Percentiles rank a stretch among this genome's conserved stretches.
phyloP scores from a whole-genome alignment of 53 echinoderm and acorn worm genomes.

The Holothuria scabra region DNA sequence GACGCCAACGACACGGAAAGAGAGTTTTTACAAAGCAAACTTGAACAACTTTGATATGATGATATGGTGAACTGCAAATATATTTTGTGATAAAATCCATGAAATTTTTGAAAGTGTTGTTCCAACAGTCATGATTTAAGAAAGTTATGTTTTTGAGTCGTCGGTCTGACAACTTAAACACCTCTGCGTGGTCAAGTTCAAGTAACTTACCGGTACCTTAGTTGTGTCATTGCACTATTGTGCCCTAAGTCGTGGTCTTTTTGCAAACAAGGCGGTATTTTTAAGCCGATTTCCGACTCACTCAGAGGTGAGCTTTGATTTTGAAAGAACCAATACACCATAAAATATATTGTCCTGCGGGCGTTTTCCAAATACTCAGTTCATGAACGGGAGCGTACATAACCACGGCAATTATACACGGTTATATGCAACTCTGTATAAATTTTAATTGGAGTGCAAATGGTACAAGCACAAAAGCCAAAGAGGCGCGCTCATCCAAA shows the following conservation, averaged over 20 bases:
- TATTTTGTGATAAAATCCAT: constrained; percentile 44
- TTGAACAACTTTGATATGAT: background rate
- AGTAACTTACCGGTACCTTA: no score
- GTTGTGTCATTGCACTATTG: constrained; percentile 38
- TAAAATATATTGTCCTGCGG: constrained; percentile 12
- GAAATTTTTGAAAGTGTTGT: constrained; percentile 44
- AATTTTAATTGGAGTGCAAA: constrained; percentile 37
- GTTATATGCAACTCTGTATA: constrained; percentile 17
- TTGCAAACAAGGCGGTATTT: constrained; percentile 37
- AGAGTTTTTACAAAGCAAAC: no score
- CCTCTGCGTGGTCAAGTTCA: constrained; percentile 26
- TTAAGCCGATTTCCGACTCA: constrained; percentile 46
- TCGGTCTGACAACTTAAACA: constrained; percentile 45
- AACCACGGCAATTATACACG: constrained; percentile 41
- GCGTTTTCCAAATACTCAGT: constrained; percentile 26
- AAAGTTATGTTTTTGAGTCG: constrained; percentile 4
- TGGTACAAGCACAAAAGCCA: constrained; percentile 20
- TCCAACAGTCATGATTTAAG: background rate
- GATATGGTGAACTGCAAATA: constrained; percentile 26
- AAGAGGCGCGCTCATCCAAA: constrained; percentile 7
- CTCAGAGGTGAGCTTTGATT: constrained; percentile 37
- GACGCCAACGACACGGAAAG: no score
- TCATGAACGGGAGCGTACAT: constrained; percentile 27
- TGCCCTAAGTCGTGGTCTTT: background rate
- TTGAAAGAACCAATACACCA: constrained; percentile 28